A percentile compares a stretch with the other conserved stretches of the same genome.
Evolutionary conservation across 2,797 vertebrate genomes (phyloP).

Genomic region (Antrozous pallidus): DNA sequence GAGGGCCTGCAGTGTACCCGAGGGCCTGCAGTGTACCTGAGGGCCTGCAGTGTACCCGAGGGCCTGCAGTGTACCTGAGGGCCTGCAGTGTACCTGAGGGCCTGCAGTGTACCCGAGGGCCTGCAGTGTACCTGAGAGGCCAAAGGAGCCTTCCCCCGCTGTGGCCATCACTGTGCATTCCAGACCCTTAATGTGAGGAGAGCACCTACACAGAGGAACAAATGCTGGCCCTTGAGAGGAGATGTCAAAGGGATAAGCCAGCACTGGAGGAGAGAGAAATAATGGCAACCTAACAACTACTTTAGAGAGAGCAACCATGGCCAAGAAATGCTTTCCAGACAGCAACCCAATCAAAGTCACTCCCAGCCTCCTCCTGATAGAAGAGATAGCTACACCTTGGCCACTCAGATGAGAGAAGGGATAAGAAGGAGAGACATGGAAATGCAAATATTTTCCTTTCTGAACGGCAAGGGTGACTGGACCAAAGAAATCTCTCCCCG

Average conservation of each 20-base stretch:
- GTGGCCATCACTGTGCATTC: not conserved
- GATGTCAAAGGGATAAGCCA: not conserved
- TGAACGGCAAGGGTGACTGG: not conserved
- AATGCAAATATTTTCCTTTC: not conserved
- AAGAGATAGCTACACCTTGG: not conserved
- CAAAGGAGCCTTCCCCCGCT: not conserved
- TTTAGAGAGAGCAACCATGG: not conserved
- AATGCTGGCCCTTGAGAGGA: not conserved
- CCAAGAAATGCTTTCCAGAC: not conserved
- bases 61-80: not conserved
- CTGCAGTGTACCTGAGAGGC: not conserved
- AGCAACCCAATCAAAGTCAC: not conserved
- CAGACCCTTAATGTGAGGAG: not conserved
- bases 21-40: not conserved
- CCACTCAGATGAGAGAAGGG: slow-evolving; percentile 7
- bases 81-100: not conserved
- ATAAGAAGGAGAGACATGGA: not conserved
- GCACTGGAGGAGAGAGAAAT: not conserved
- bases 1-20: not conserved
- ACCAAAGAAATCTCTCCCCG: not conserved
- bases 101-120: not conserved
- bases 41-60: not conserved
- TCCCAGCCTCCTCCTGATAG: not conserved
- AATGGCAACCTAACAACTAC: not conserved
- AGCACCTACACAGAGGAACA: not conserved